Conservation (phyloP, 2,888 invertebrate genomes). For the Dasypolia templi region DNA sequence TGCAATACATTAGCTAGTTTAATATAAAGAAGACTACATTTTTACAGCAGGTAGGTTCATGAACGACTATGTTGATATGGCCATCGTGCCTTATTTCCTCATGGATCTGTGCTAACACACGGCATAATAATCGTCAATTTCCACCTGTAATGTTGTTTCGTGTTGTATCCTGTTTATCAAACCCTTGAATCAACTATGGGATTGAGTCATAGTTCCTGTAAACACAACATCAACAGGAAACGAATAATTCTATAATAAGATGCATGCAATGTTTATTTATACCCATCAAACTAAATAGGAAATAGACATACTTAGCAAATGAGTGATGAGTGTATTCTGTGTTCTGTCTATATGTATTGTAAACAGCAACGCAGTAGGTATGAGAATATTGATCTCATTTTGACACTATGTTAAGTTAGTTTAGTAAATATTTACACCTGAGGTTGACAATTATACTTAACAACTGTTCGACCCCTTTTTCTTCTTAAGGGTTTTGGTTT, state of each 20-base stretch:
- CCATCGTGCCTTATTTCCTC: neutral
- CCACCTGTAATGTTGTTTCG: constrained; percentile 7
- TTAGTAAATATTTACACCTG: too few species aligned
- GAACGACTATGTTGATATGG: neutral
- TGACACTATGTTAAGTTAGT: too few species aligned
- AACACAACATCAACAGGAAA: constrained; percentile 44
- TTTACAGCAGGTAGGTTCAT: neutral
- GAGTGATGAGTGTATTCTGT: too few species aligned
- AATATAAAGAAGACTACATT: neutral
- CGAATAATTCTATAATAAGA: constrained; percentile 21
- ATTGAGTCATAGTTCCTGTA: constrained; percentile 32
- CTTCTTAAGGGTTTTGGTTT: too few species aligned
- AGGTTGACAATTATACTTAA: too few species aligned
- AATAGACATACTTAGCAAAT: constrained; percentile 25
- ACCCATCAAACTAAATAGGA: constrained; percentile 4
- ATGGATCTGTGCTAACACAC: neutral
- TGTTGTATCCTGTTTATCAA: constrained; percentile 48
- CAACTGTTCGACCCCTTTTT: too few species aligned
- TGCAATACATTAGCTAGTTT: too few species aligned
- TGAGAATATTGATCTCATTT: too few species aligned
- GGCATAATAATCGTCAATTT: neutral
- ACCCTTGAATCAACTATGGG: constrained; percentile 17
- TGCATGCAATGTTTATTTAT: constrained; percentile 35
- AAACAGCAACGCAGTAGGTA: too few species aligned
- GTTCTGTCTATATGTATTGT: too few species aligned